Evolutionary conservation across 2,888 invertebrate genomes (phyloP).

Genomic region (Onthophagus sagittarius): DNA sequence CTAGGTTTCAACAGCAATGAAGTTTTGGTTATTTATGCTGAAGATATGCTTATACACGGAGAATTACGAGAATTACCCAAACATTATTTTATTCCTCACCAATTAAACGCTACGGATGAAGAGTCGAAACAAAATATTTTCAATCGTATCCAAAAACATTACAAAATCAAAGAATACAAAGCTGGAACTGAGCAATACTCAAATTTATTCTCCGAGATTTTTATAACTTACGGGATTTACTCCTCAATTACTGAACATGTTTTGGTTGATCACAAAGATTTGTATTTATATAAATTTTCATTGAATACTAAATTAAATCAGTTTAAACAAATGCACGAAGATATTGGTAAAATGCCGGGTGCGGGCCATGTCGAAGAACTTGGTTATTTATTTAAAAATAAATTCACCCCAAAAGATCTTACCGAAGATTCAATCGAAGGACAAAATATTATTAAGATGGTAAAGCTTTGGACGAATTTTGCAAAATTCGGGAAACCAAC

Average conservation of each 20-base stretch:
- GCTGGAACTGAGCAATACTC: neutral
- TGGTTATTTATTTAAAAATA: constrained; percentile 20
- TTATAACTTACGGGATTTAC: constrained; percentile 7
- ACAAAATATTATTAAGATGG: constrained; percentile 9
- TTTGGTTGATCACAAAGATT: constrained; percentile 7
- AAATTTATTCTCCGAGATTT: neutral
- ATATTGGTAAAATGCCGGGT: constrained; percentile 15
- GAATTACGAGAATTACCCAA: neutral
- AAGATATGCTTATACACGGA: neutral
- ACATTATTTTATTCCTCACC: neutral
- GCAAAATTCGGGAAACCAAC: constrained; percentile 20
- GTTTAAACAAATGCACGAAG: constrained; percentile 13
- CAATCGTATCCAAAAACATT: constrained; percentile 9
- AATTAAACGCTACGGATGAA: constrained; percentile 8
- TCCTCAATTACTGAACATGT: neutral
- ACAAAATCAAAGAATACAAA: neutral
- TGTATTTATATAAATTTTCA: constrained; percentile 19
- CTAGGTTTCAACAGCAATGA: constrained; percentile 17
- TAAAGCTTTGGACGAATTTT: constrained; percentile 22
- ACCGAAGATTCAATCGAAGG: constrained; percentile 12
- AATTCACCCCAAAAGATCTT: constrained; percentile 16
- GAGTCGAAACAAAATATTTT: constrained; percentile 4
- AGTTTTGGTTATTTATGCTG: neutral
- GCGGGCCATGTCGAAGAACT: constrained; percentile 18
- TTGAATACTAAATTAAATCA: constrained; percentile 18